Percentiles rank a stretch among this genome's conserved stretches.
phyloP scores from a whole-genome alignment of 2,797 vertebrate species.

The Sorex maritimensis region DNA sequence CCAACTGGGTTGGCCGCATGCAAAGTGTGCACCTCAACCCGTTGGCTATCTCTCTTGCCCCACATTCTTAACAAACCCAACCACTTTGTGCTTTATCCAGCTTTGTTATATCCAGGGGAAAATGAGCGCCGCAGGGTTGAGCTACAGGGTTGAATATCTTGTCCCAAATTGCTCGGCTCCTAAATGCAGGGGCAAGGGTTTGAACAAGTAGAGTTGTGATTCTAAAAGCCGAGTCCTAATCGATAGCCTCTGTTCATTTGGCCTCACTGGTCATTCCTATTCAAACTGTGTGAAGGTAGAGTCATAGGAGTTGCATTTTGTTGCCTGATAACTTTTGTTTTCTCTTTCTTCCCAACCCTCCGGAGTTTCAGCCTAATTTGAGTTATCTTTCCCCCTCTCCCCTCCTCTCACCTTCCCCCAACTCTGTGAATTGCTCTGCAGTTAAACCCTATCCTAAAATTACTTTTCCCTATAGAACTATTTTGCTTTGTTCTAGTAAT shows the following conservation, averaged over 20 bases:
- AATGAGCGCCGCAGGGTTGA: too few species aligned
- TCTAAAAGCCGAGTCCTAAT: neutral
- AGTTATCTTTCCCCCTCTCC: too few species aligned
- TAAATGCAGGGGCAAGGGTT: neutral
- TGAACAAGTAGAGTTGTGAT: constrained; percentile 44
- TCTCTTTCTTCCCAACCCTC: neutral
- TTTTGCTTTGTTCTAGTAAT: too few species aligned
- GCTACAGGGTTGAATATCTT: neutral
- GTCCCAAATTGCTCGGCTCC: neutral
- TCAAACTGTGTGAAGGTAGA: neutral
- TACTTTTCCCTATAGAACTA: too few species aligned
- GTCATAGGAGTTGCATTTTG: neutral
- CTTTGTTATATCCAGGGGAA: neutral
- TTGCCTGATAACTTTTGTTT: neutral
- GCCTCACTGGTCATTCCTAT: neutral
- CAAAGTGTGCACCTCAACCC: too few species aligned
- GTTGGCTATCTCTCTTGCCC: too few species aligned
- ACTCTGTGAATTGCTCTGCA: too few species aligned
- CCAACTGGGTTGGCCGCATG: too few species aligned
- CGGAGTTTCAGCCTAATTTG: neutral
- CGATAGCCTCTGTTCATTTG: neutral
- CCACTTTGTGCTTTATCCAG: neutral
- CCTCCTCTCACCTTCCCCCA: neutral
- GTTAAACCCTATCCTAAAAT: too few species aligned
- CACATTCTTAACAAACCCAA: constrained; percentile 2